Conservation (phyloP, 2,113 vertebrate species). For the Grantiella picta region DNA sequence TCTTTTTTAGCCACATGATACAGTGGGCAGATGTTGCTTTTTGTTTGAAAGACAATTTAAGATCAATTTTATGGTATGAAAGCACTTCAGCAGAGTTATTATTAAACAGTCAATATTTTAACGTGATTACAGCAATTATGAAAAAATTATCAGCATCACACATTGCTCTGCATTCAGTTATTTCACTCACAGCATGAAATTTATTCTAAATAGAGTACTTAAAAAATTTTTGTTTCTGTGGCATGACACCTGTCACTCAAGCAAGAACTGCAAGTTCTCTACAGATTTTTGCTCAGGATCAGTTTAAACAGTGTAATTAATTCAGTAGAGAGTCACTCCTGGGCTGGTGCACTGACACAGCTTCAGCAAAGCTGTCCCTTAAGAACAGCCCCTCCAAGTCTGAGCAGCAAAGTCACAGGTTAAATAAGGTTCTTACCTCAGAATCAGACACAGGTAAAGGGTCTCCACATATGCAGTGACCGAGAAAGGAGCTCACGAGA, state of each 20-base stretch:
- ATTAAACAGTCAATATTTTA: conserved; percentile 10
- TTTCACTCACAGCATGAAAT: background rate
- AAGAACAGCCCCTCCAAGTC: background rate
- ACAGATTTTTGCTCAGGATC: background rate
- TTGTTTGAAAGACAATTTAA: background rate
- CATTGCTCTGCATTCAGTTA: background rate
- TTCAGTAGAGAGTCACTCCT: background rate
- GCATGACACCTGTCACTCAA: background rate
- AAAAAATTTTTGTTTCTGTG: background rate
- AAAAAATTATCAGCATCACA: background rate
- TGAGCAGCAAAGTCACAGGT: background rate
- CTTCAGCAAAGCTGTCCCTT: background rate
- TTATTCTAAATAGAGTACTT: background rate
- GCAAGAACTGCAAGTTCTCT: background rate
- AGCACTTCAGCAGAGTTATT: background rate
- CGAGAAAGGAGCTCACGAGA: conserved; percentile 74
- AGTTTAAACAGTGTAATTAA: background rate
- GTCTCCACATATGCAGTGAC: conserved; percentile 79
- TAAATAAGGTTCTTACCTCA: conserved; percentile 72
- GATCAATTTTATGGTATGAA: background rate
- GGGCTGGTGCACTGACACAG: background rate
- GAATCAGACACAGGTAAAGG: conserved; percentile 59
- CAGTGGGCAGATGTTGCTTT: background rate
- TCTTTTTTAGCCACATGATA: background rate
- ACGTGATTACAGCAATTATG: background rate